Base-by-base conservation (phyloP, 2,113 vertebrate species). In the Symphodus melops region DNA sequence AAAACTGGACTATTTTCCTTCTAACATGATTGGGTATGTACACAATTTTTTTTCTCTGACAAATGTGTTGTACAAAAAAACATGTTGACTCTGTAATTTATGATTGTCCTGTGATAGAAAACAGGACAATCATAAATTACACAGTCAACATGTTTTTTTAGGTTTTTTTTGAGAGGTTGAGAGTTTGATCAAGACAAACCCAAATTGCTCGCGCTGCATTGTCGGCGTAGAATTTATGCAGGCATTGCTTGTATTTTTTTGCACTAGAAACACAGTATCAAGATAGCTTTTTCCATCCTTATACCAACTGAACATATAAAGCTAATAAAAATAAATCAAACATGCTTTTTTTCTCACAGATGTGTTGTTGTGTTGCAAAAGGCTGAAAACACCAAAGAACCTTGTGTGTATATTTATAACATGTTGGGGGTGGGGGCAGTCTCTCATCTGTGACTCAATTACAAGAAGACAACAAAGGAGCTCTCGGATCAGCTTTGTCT, bases 361-460 rank as follows among this genome's bases (percentile, higher is more conserved):
- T 68, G n/a, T 39, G 23, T 23, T 20, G 25, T 58, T 76, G 49
- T 60, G 44, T 46, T 79, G 67, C 49, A 67, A 58, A 53, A 52
- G 52, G 11, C 10, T 83, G 58, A 75, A 55, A 64, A 62, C 36
- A 54, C 21, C 36, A 36, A 60, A 57, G 68, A 41, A 80, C 62
- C 68, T 83, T 75, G 57, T 79, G 67, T 89, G 80, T 66, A 68
- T 86, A 83, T 86, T 80, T 60, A 88, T 88, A 83, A 77, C 61
- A 77, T 59, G 44, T 61, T 5, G 39, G 36, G 54, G 71, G 55
- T 4, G 64, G 68, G 61, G 74, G 66, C 60, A 79, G 71, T 86
- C 65, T 80, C 57, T 89, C 88, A 89, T 84, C 84, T 77, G 74
- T 88, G 83, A 88, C 88, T 91, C 86, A 85, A 84, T 87, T 89